Evolutionary conservation across 2,888 invertebrate species (phyloP), one percentile per base, ranked within the genome.

Genomic region (Homarus gammarus): DNA sequence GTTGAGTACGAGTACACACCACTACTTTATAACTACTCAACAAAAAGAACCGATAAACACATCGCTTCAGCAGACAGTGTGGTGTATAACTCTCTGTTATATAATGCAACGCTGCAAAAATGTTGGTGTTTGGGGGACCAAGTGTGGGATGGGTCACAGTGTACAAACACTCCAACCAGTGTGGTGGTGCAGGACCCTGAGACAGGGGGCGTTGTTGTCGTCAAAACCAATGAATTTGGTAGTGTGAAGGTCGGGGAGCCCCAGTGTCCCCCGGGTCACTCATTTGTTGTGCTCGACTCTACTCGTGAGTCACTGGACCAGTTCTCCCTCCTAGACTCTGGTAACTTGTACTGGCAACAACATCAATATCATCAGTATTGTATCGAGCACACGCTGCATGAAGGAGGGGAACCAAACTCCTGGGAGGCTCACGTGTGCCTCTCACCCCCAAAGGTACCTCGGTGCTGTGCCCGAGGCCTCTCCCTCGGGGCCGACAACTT

Each of bases 391-490:
- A 64, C 61, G 10, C 31, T 83, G 10, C 78, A 85, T 36, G 78
- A 85, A 38, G 51, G 77, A 15, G 73, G 87, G 5, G 61, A 77
- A 6, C 27, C 51, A 15, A 49, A 40, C 0, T 27, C 72, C 8
- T 91, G 89, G 89, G 68, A 77, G 10, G 89, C 86, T n/a, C 81
- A 78, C 27, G 85, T 82, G 10, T 91, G 91, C 36, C 31, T 86
- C 36, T 77, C 77, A 40, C 77, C 86, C 0, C 85, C 89, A 36
- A 22, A 56, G 12, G 83, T 91, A n/a, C 91, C 91, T 8, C 44
- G 68, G 15, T 91, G 91, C 70, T 91, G 91, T 38, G 38, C 33
- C 27, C 36, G 49, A 18, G 40, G 31, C 12, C 33, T 33, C 15
- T 22, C 18, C 49, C 85, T 77, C 27, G 61, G 31, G 10, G 36